Evolutionary conservation across 2,797 vertebrate genomes (phyloP), one percentile per base, ranked within the genome.

Genomic region (Eidolon dupreanum): DNA sequence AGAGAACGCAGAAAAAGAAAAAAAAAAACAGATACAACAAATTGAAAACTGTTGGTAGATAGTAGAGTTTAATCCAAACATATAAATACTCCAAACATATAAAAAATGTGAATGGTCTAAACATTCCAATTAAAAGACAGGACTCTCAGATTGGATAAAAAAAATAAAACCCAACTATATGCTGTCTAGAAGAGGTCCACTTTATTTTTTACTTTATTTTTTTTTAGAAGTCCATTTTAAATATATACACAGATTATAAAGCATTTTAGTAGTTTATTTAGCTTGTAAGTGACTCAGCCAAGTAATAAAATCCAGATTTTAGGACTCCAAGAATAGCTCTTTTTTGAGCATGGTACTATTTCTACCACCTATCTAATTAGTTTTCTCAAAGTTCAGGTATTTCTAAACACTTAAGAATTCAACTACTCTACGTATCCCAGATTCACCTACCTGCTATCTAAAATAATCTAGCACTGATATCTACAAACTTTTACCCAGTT

Each of bases 221-320:
- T 49, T 49, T 49, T 16, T 49, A 49, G 49, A 86, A 77, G 82
- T n/a, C 3, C 3, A 88, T 28, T 78, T 78, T 90, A 70, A 90
- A 70, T 41, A 89, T 49, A 61, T 5, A 86, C 20, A 66, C 13
- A 59, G 19, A 57, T 59, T 59, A 71, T 65, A 66, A 92, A 88
- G n/a, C 12, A 55, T 78, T 55, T 61, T 46, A 61, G 59, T 66
- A 22, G 66, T 33, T 68, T 49, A 87, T 33, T 77, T 59, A 77
- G 36, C 46, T n/a, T 83, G 3, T 55, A 88, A 78, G 20, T 55
- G 66, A 79, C 63, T 70, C 26, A 70, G 43, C 31, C 31, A 53
- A 75, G 24, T 92, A 95, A 68, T 63, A 88, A 83, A 92, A 65
- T 71, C 43, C 46, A 49, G 28, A 79, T 71, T 89, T 84, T 78